Evolutionary conservation across 2,113 vertebrate genomes (phyloP).

Genomic region (Sinocyclocheilus grahami): DNA sequence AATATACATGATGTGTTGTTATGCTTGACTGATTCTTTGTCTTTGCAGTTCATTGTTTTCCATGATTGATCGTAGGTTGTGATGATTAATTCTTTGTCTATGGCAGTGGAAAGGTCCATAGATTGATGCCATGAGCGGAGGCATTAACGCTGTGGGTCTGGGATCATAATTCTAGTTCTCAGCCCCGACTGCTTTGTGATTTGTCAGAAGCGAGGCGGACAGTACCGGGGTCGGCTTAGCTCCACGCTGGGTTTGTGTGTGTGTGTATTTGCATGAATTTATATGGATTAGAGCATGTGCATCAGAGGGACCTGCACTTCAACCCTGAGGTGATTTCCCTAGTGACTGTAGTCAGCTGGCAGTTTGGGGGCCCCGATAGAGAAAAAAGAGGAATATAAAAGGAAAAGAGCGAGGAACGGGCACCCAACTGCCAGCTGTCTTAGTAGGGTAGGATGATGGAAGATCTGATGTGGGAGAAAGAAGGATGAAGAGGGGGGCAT

Average conservation of each 20-base stretch:
- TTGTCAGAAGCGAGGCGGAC: conserved; percentile 45
- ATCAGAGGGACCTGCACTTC: conserved; percentile 43
- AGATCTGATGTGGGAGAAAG: conserved; percentile 41
- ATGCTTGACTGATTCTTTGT: not conserved
- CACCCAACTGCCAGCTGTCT: conserved; percentile 74
- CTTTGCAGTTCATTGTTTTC: conserved; percentile 10
- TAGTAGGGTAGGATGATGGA: conserved; percentile 54
- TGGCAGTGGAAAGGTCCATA: not conserved
- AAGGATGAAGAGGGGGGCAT: conserved; percentile 16
- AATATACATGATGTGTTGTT: not conserved
- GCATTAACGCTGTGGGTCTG: conserved; percentile 11
- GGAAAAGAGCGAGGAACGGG: conserved; percentile 61
- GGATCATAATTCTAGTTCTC: conserved; percentile 42
- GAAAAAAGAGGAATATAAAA: conserved; percentile 52
- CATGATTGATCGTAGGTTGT: conserved; percentile 19
- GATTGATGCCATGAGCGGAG: conserved; percentile 21
- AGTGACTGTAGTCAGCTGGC: conserved; percentile 78
- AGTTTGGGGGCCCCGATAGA: conserved; percentile 47
- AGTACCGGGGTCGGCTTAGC: conserved; percentile 17
- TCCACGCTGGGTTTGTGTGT: conserved; percentile 39
- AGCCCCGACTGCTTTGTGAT: conserved; percentile 26
- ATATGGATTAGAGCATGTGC: conserved; percentile 65
- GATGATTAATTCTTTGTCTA: conserved; percentile 36
- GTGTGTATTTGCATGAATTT: conserved; percentile 72
- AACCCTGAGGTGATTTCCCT: conserved; percentile 66